Conservation (phyloP, 2,888 invertebrate species). For the Athalia circularis region DNA sequence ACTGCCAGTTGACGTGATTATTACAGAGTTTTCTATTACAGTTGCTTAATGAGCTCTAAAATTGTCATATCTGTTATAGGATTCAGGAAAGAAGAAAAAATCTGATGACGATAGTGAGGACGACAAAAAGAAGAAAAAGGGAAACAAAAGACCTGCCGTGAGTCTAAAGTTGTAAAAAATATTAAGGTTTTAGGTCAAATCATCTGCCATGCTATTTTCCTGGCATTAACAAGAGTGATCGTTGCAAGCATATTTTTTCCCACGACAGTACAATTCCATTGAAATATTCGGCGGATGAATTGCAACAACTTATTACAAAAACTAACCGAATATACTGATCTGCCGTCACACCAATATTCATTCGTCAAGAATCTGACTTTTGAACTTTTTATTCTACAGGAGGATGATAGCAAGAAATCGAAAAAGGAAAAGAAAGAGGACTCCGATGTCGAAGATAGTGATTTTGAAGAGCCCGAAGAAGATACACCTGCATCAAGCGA, state of each 20-base stretch:
- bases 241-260: too few species aligned
- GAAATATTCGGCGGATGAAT: too few species aligned
- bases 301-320: not conserved
- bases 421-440: conserved; percentile 76
- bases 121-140: conserved; percentile 55
- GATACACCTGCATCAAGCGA: conserved; percentile 73
- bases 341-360: too few species aligned
- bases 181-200: not conserved
- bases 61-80: conserved; percentile 48
- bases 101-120: conserved; percentile 60
- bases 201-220: too few species aligned
- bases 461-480: conserved; percentile 78
- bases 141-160: conserved; percentile 59
- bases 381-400: conserved; percentile 47
- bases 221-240: too few species aligned
- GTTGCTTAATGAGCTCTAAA: not conserved
- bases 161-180: conserved; percentile 42
- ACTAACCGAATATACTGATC: not conserved
- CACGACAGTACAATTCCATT: too few species aligned
- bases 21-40: not conserved
- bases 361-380: conserved; percentile 14
- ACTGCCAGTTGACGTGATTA: not conserved
- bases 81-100: conserved; percentile 57
- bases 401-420: conserved; percentile 71
- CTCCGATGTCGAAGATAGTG: conserved; percentile 81